Evolutionary conservation across 2,888 invertebrate genomes (phyloP), one percentile per base, ranked within the genome.

Genomic region (Steinernema hermaphroditum): DNA sequence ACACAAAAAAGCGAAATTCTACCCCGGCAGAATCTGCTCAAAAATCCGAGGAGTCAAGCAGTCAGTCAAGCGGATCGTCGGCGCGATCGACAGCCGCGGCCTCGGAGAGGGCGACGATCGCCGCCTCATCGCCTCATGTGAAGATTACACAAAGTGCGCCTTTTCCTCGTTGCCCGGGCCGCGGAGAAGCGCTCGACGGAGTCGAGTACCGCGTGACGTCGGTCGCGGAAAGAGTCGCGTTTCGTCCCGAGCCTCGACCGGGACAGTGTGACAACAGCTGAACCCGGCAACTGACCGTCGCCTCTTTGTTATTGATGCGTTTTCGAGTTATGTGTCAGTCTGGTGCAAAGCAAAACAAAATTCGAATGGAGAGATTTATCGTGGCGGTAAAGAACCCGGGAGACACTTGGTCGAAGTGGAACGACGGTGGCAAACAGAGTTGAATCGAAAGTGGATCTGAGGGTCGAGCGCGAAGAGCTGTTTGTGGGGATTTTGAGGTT

Each of bases 221-320:
- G 27, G 54, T 22, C 24, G 54, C 54, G 24, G 27, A 22, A n/a
- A 16, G 54, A 24, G 19, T 14, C 22, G 54, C 14, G 24, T 54
- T 27, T 22, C 54, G 54, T 19, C 19, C n/a, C 14, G 54, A 19
- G 6, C 14, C 19, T 12, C 54, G 54, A 22, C 27, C 54, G 54
- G 6, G 6, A 37, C n/a, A 49, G 49, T n/a, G 9, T 49, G 49
- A 22, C 6, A 14, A 4, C 24, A 8, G 27, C 54, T 54, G 54
- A 54, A 54, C 54, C 54, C 19, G 24, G 27, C 54, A 54, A 54
- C 54, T 54, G 54, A 54, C 54, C 54, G 54, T 22, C 54, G 54
- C 24, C 24, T 46, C 22, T 16, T 46, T 4, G 16, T 46, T 46
- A 19, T 46, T 46, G 46, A 46, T 16, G 46, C 9, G 46, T 19